Base-by-base conservation (phyloP, 2,113 vertebrate species). In the Psophia crepitans region DNA sequence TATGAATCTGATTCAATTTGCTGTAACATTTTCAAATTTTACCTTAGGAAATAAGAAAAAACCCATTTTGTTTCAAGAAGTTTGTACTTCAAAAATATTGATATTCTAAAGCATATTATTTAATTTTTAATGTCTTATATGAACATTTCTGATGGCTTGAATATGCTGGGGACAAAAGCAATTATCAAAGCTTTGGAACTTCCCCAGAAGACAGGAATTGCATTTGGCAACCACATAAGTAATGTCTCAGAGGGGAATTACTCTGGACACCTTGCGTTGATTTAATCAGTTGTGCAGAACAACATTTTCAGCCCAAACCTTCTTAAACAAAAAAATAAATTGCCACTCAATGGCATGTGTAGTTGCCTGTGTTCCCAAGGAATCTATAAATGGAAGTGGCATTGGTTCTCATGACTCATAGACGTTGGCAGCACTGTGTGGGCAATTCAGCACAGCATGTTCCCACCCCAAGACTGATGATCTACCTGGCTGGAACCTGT, bases 341-440 rank as follows among this genome's bases (percentile, higher is more conserved):
- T 79, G 41, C 54, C 19, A 37, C 24, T 81, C 83, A 70, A 37
- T 75, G 35, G 44, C 76, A 75, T 49, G 48, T 78, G 51, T 71
- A 96, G 80, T 57, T 92, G 73, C 70, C 41, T 96, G 66, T 84
- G 71, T 87, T 96, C 92, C 51, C 81, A 90, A 92, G 60, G 64
- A 93, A 87, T 84, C 92, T 97, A 95, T 93, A 96, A 92, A 96
- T 95, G 86, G 86, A 92, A 93, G 94, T 93, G 80, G 86, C 28
- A 61, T 82, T 89, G 32, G 61, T 84, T 19, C 48, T 84, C 77
- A 49, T 97, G 97, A 97, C 94, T 96, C 97, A 96, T 19, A 33
- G 8, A 97, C 48, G 69, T 84, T 96, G 95, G 94, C 94, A 96
- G 94, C 22, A 17, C 61, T 95, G 93, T 80, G 96, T 96, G 89